Percentiles rank a stretch among this genome's conserved stretches.
phyloP scores from a whole-genome alignment of 2,113 vertebrate genomes.

The Oncorhynchus tshawytscha region DNA sequence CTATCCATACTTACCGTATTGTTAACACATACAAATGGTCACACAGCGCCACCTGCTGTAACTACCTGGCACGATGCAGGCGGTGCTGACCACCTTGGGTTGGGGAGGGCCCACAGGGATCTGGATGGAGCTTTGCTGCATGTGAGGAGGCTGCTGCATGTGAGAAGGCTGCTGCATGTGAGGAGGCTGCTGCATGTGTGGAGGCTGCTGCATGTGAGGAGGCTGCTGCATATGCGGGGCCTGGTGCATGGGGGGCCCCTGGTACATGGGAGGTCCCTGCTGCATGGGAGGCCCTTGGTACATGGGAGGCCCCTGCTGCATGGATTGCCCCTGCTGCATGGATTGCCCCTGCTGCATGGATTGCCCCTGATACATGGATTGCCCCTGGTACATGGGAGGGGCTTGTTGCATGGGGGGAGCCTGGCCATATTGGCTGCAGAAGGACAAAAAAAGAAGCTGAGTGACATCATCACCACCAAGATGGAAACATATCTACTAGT shows the following conservation, averaged over 20 bases:
- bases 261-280: conserved; percentile 46
- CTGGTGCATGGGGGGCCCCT: conserved; percentile 13
- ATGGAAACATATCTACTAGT: not conserved
- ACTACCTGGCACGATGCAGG: conserved; percentile 81
- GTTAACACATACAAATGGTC: not conserved
- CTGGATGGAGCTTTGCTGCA: conserved; percentile 77
- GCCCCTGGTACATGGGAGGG: conserved; percentile 23
- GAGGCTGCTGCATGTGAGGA: conserved; percentile 20
- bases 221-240: conserved; percentile 20
- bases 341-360: conserved; percentile 43
- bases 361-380: conserved; percentile 18
- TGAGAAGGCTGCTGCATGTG: conserved; percentile 14
- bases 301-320: conserved; percentile 42
- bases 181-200: conserved; percentile 13
- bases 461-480: not conserved
- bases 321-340: conserved; percentile 49
- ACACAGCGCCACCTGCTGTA: not conserved
- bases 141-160: conserved; percentile 42
- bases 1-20: not conserved
- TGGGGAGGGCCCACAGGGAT: conserved; percentile 79
- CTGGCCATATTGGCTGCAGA: conserved; percentile 51
- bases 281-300: conserved; percentile 43
- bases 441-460: not conserved
- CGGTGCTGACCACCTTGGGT: conserved; percentile 88
- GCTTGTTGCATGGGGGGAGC: conserved; percentile 43